Percentiles rank a stretch among this genome's conserved stretches.
These are phyloP conservation scores for Lithobius niger DNA, from an alignment of 1,140 invertebrate species.

Conservation along the genomic window DNA sequence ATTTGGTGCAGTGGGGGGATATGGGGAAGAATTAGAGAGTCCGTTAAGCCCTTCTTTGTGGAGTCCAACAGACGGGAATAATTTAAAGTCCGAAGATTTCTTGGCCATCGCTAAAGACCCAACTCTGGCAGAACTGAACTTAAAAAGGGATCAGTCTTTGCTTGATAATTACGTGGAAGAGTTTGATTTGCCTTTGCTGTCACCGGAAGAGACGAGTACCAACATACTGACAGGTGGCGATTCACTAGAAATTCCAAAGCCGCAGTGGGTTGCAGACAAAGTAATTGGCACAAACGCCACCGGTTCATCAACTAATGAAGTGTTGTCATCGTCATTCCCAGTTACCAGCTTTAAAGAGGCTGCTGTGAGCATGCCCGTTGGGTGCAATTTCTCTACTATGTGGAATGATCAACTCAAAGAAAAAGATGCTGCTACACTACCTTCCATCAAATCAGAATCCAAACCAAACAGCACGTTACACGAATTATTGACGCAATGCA, in stretches of 20 bases:
- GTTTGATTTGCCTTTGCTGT: constrained; percentile 67
- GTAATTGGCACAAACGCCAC: too few species aligned
- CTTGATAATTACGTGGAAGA: constrained; percentile 43
- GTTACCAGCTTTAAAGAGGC: not conserved
- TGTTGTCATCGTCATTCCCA: not conserved
- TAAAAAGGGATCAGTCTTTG: constrained; percentile 61
- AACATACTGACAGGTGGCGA: not conserved
- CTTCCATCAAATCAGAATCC: not conserved
- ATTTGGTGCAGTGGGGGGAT: not conserved
- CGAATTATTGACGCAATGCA: not conserved
- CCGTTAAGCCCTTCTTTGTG: not conserved
- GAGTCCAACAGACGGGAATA: not conserved
- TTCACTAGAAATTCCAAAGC: too few species aligned
- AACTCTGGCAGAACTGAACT: constrained; percentile 73
- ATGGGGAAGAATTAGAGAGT: not conserved
- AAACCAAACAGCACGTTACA: not conserved
- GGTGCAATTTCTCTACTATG: too few species aligned
- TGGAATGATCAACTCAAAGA: not conserved
- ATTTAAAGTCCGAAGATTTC: not conserved
- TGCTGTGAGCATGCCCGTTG: not conserved
- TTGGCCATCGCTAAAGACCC: constrained; percentile 59
- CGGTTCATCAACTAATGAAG: not conserved
- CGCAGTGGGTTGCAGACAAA: too few species aligned
- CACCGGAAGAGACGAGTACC: not conserved
- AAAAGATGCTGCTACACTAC: not conserved